Evolutionary conservation across 2,888 invertebrate species (phyloP).

Genomic region (Ectropis crepuscularia): DNA sequence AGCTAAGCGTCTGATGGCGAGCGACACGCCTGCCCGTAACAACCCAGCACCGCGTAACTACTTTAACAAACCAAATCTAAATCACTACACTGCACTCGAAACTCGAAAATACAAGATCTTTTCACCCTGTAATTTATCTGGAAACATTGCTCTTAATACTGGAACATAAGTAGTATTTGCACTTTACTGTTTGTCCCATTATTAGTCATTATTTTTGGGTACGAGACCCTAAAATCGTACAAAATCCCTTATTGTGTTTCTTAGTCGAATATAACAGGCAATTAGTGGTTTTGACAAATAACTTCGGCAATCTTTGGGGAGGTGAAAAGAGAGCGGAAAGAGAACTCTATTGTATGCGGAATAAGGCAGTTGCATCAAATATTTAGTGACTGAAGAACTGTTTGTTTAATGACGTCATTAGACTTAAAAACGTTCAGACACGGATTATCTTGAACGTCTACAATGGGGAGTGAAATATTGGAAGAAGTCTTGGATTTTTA

Average conservation of each 20-base stretch:
- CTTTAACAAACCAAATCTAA: no score
- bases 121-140: no score
- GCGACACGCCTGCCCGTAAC: no score
- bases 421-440: slow-evolving; percentile 46
- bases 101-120: no score
- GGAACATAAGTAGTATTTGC: no score
- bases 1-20: no score
- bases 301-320: slow-evolving; percentile 55
- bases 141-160: no score
- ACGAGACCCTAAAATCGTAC: slow-evolving; percentile 41
- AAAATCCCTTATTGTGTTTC: slow-evolving; percentile 45
- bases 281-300: slow-evolving; percentile 67
- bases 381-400: slow-evolving; percentile 24
- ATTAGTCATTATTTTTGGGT: no score
- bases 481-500: slow-evolving; percentile 13
- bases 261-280: slow-evolving; percentile 60
- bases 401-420: slow-evolving; percentile 32
- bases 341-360: slow-evolving; percentile 1
- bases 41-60: no score
- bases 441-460: slow-evolving; percentile 47
- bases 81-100: no score
- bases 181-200: no score
- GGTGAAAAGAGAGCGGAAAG: slow-evolving; percentile 6
- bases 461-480: slow-evolving; percentile 10
- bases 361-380: slow-evolving; percentile 9